phyloP scores from a whole-genome alignment of 2,113 vertebrate species.

The Sylvilagus bachmani region DNA sequence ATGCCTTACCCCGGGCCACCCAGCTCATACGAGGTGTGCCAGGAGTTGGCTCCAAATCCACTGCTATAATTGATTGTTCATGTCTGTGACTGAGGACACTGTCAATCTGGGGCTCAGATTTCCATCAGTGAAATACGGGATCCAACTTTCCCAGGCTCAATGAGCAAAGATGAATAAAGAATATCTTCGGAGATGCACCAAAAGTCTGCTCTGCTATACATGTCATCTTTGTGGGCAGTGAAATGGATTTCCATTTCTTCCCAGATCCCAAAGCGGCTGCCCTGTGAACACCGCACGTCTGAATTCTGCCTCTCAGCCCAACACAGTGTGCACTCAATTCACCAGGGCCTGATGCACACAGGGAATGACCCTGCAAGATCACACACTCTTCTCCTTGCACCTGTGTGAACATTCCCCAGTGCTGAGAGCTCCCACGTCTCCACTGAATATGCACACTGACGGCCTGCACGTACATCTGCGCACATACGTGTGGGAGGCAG shows the following conservation, averaged over 20 bases:
- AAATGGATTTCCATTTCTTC: no score
- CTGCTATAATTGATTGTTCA: accelerated
- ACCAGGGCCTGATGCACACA: accelerated
- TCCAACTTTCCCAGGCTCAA: accelerated
- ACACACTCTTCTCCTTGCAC: accelerated
- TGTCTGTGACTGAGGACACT: background rate
- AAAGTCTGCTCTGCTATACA: background rate
- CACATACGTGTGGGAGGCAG: no score
- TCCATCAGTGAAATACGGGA: background rate
- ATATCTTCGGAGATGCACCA: background rate
- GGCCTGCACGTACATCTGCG: no score
- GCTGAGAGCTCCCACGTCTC: background rate
- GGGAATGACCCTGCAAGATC: no score
- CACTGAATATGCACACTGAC: background rate
- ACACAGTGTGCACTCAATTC: accelerated
- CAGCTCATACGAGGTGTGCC: accelerated
- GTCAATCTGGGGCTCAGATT: background rate
- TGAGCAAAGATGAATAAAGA: background rate
- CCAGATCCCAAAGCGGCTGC: background rate
- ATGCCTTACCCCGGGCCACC: background rate
- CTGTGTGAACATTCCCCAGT: background rate
- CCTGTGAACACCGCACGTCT: accelerated
- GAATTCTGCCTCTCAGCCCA: accelerated
- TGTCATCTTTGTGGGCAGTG: background rate
- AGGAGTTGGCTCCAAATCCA: background rate